Conservation (phyloP, 2,797 vertebrate genomes). For the Mionectes olivaceus region DNA sequence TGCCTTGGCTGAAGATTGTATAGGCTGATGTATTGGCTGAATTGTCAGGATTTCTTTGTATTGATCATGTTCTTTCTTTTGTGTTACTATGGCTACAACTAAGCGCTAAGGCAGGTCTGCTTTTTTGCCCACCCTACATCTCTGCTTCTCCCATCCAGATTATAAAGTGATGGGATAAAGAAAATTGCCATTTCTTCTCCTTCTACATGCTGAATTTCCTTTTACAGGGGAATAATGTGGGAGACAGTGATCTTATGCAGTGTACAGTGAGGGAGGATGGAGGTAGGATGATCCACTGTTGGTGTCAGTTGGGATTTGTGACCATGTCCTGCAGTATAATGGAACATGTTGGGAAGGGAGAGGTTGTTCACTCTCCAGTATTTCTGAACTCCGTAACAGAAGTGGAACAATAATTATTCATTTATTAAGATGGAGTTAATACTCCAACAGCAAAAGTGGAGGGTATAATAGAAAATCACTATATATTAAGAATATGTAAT, state of each 20-base stretch:
- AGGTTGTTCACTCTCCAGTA: background rate
- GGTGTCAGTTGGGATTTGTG: background rate
- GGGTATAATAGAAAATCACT: background rate
- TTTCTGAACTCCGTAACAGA: background rate
- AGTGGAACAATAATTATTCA: background rate
- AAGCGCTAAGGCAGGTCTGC: background rate
- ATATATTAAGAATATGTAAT: background rate
- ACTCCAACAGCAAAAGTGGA: background rate
- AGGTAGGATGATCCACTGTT: background rate
- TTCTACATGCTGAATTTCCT: background rate
- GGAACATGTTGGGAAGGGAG: background rate
- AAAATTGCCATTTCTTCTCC: background rate
- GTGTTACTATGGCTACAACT: background rate
- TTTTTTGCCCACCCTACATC: background rate
- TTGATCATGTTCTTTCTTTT: background rate
- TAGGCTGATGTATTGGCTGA: background rate
- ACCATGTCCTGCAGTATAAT: accelerated
- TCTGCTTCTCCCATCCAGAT: background rate
- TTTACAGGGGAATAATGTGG: background rate
- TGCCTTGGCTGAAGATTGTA: background rate
- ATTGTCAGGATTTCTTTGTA: background rate
- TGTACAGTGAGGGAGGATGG: background rate
- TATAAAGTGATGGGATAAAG: background rate
- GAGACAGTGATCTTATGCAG: background rate
- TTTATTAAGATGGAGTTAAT: background rate